Conservation (phyloP, 1,140 invertebrate species). For the Acromyrmex heyeri region DNA sequence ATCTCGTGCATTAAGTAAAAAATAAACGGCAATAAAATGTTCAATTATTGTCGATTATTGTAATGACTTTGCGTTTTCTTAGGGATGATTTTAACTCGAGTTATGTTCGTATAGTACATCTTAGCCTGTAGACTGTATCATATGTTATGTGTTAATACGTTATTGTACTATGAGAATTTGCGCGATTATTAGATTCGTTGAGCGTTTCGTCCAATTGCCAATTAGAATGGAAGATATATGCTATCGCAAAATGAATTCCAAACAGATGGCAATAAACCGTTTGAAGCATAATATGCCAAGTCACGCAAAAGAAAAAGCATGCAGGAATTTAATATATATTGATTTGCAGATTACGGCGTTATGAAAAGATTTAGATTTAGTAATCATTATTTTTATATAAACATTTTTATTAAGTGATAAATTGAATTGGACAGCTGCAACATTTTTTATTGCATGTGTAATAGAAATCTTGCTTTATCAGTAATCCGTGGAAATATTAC, state of each 20-base stretch:
- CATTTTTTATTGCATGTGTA: neutral
- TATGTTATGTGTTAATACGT: slow-evolving; percentile 62
- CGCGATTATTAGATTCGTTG: slow-evolving; percentile 33
- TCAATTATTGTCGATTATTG: slow-evolving; percentile 45
- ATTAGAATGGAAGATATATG: slow-evolving; percentile 19
- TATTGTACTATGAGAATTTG: slow-evolving; percentile 33
- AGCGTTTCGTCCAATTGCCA: slow-evolving; percentile 33
- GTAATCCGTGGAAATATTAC: neutral
- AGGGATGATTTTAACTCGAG: slow-evolving; percentile 69
- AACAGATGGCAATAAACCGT: slow-evolving; percentile 2
- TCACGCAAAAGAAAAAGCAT: slow-evolving; percentile 3
- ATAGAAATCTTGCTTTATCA: neutral
- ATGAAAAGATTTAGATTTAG: neutral
- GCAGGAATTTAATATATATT: slow-evolving; percentile 7
- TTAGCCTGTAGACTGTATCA: slow-evolving; percentile 71
- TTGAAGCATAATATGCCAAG: neutral
- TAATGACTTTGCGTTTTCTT: slow-evolving; percentile 70
- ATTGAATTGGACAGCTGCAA: neutral
- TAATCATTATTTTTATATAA: neutral
- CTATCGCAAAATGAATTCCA: neutral
- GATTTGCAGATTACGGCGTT: neutral
- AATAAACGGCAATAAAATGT: slow-evolving; percentile 43
- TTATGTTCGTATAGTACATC: slow-evolving; percentile 69
- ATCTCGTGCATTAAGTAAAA: slow-evolving; percentile 21
- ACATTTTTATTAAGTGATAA: neutral